Conservation (phyloP, 2,888 invertebrate species). For the Vandiemenella viatica region DNA sequence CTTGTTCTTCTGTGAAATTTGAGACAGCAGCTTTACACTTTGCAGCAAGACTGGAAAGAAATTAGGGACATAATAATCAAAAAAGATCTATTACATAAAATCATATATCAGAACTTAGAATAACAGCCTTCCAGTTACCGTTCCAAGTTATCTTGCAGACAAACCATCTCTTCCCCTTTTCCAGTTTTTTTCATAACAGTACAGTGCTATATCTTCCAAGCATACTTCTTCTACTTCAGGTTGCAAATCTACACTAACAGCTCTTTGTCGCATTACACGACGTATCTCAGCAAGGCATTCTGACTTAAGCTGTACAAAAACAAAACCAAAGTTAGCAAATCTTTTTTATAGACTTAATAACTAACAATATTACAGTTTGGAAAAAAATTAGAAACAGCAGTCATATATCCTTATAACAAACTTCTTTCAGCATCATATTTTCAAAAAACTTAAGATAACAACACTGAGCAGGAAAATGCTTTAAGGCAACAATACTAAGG, state of each 20-base stretch:
- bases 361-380: background rate
- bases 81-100: no score
- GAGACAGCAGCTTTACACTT: slow-evolving; percentile 61
- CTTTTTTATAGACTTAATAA: slow-evolving; percentile 4
- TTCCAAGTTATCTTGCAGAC: slow-evolving; percentile 74
- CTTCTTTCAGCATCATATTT: no score
- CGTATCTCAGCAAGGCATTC: slow-evolving; percentile 61
- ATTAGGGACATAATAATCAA: background rate
- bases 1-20: slow-evolving; percentile 80
- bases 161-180: slow-evolving; percentile 81
- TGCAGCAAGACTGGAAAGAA: slow-evolving; percentile 32
- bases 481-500: no score
- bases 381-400: background rate
- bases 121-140: no score
- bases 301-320: slow-evolving; percentile 28
- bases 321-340: background rate
- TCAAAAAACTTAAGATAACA: no score
- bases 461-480: no score
- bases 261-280: slow-evolving; percentile 84
- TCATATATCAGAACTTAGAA: no score
- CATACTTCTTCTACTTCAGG: slow-evolving; percentile 90
- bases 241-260: slow-evolving; percentile 79
- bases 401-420: no score
- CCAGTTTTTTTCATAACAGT: slow-evolving; percentile 74
- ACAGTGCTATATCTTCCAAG: slow-evolving; percentile 64